Percentiles rank a stretch among this genome's conserved stretches.
These are phyloP conservation scores for Tylochromis polylepis DNA, from an alignment of 2,113 vertebrate species.

Conservation along the genomic window DNA sequence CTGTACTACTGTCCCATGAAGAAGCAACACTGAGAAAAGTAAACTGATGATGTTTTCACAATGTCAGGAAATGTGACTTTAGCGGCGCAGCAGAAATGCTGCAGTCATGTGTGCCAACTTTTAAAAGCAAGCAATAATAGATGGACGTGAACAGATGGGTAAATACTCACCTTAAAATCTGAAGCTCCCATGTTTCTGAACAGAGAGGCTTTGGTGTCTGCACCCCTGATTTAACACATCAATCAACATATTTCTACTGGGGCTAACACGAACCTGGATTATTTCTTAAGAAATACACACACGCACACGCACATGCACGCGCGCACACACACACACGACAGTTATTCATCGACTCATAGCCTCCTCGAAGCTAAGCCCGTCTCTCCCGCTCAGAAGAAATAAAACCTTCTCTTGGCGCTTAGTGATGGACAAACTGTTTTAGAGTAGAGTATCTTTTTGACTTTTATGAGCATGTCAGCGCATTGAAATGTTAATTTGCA, in stretches of 20 bases:
- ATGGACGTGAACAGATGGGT: background rate
- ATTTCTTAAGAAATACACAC: background rate
- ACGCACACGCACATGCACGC: background rate
- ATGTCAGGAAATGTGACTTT: background rate
- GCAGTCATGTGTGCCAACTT: background rate
- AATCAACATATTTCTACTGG: background rate
- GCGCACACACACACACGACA: background rate
- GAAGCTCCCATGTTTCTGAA: background rate
- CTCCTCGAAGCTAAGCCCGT: background rate
- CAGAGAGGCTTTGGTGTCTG: background rate
- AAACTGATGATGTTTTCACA: background rate
- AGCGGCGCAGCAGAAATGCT: background rate
- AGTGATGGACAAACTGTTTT: background rate
- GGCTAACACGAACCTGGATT: background rate
- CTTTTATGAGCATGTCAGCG: background rate
- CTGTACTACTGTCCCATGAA: conserved; percentile 13
- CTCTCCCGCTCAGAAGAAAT: background rate
- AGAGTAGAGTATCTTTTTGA: background rate
- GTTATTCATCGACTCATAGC: background rate
- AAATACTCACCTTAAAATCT: background rate
- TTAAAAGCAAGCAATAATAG: background rate
- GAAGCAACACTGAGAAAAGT: conserved; percentile 3
- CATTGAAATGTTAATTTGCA: conserved; percentile 23
- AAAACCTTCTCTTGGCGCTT: background rate
- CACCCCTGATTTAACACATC: background rate